Evolutionary conservation across 2,797 vertebrate genomes (phyloP), one percentile per base, ranked within the genome.

Genomic region (Neostethus bicornis): DNA sequence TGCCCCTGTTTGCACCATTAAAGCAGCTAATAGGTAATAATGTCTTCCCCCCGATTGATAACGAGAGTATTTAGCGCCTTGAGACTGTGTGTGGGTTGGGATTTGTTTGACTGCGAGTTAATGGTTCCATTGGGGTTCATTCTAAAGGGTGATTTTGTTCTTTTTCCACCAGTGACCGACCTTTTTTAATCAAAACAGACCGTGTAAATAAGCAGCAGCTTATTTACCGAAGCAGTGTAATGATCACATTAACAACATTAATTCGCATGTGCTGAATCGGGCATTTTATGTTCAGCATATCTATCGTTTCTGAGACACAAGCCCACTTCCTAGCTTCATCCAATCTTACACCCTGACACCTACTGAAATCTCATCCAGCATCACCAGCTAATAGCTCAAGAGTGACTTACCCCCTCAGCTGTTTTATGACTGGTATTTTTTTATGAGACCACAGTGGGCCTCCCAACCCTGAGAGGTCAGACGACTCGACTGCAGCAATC

Each of bases 11-110:
- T 85, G 71, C 79, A 66, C 81, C 75, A 82, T 86, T 87, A 51
- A 90, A 87, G 80, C 76, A 69, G 72, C 77, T 82, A 86, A 84
- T 82, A 75, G 79, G 81, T 86, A 85, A 89, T 89, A 89, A 89
- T 87, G 82, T 43, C 69, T 75, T 85, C 66, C 86, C 66, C 86
- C 84, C 86, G 81, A 85, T 90, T 91, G 84, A 83, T 90, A 87
- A 84, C 83, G 87, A 91, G 80, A 87, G 77, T 5, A 64, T 82
- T 90, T 81, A 81, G 81, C 71, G 35, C 8, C 81, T 66, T 84
- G 65, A 80, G 73, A 79, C 73, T 59, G 61, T 58, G 66, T 51
- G 77, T 83, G 81, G 73, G 79, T 79, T 54, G 75, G 31, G 42
- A 73, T 89, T 76, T 61, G 74, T 81, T 74, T 73, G 53, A 79